Evolutionary conservation across 2,113 vertebrate species (phyloP).

Genomic region (Nanorana parkeri): DNA sequence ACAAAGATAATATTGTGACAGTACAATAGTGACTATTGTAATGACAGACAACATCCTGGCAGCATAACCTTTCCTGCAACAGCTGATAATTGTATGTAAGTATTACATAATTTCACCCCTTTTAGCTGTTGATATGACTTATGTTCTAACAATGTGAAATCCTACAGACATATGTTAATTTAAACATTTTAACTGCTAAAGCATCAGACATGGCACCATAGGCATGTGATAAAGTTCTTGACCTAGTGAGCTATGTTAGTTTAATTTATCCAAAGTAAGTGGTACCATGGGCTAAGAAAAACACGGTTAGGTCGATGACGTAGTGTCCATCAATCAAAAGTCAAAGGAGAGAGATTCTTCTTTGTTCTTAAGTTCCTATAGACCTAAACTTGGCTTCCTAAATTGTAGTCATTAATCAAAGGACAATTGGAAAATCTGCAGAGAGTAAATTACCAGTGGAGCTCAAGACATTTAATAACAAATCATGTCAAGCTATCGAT

Average conservation of each 20-base stretch:
- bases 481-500: not conserved
- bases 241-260: not conserved
- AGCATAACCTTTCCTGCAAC: no score
- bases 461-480: conserved; percentile 4
- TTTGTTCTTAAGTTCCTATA: not conserved
- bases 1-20: no score
- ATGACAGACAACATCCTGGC: no score
- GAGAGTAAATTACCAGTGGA: conserved; percentile 14
- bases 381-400: not conserved
- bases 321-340: not conserved
- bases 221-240: conserved; percentile 1
- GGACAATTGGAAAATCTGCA: conserved; percentile 26
- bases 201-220: not conserved
- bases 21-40: no score
- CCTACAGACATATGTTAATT: no score
- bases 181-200: no score
- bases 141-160: no score
- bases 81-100: no score
- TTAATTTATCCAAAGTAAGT: not conserved
- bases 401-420: conserved; percentile 49
- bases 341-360: not conserved
- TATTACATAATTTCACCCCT: no score
- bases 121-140: no score
- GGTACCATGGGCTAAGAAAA: not conserved
- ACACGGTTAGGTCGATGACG: conserved; percentile 7